phyloP scores from a whole-genome alignment of 2,888 invertebrate genomes.

The Oscheius onirici region DNA sequence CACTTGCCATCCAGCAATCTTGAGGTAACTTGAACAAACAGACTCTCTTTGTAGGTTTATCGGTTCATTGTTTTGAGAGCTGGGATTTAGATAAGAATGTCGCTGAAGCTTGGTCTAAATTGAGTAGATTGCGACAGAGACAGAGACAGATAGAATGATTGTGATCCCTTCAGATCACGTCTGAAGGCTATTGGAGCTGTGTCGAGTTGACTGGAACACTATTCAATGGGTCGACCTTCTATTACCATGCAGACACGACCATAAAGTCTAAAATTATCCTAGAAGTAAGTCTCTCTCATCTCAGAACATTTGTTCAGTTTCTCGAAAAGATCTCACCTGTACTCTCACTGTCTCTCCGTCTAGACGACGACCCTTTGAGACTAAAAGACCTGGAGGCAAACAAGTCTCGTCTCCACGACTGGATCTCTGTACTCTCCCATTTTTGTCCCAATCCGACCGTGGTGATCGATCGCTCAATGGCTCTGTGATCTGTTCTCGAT shows the following conservation, averaged over 20 bases:
- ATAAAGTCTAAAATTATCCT: neutral
- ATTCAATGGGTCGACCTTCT: neutral
- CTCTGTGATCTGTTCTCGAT: constrained; percentile 16
- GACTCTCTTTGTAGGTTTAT: too few species aligned
- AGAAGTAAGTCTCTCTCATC: neutral
- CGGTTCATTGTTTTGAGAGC: too few species aligned
- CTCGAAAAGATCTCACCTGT: neutral
- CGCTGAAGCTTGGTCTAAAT: too few species aligned
- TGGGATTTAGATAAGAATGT: too few species aligned
- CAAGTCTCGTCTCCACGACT: neutral
- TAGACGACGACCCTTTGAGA: constrained; percentile 19
- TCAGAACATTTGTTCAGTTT: neutral
- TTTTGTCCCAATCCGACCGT: neutral
- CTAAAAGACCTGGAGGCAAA: neutral
- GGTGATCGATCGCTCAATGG: constrained; percentile 18
- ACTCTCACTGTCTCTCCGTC: neutral
- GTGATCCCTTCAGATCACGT: neutral
- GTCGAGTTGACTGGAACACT: neutral
- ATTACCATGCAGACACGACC: constrained; percentile 12
- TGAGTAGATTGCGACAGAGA: too few species aligned
- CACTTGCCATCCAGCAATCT: neutral
- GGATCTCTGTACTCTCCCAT: neutral
- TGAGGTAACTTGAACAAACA: too few species aligned
- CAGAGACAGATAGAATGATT: too few species aligned
- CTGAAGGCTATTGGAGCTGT: constrained; percentile 23